These are phyloP conservation scores for Montipora efflorescens DNA, from an alignment of 64 coral and sea anemone genomes.

Conservation along the genomic window DNA sequence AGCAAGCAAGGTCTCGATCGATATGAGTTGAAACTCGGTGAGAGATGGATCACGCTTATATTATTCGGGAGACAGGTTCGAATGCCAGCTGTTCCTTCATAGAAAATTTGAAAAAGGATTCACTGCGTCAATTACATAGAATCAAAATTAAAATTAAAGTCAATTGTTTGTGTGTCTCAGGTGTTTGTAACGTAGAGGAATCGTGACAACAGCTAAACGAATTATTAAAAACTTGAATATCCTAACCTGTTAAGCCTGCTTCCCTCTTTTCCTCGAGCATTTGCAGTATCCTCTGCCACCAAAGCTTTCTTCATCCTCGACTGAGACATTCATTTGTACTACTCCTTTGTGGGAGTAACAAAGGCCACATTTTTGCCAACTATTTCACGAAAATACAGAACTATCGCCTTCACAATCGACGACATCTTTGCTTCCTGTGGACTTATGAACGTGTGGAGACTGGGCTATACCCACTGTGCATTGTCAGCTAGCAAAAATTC, in stretches of 20 bases:
- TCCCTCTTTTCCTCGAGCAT: conserved; percentile 48
- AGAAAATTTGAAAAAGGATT: neutral
- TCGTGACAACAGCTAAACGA: neutral
- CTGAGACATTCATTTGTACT: conserved; percentile 46
- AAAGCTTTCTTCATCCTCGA: conserved; percentile 52
- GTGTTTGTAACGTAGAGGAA: conserved; percentile 19
- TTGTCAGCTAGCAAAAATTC: neutral
- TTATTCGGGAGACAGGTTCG: neutral
- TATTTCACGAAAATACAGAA: conserved; percentile 50
- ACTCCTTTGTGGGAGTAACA: conserved; percentile 35
- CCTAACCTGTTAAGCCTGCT: conserved; percentile 52
- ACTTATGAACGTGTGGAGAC: conserved; percentile 6
- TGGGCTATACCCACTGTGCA: conserved; percentile 42
- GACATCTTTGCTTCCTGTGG: conserved; percentile 64
- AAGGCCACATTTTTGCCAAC: neutral
- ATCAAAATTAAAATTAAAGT: neutral
- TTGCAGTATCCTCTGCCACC: conserved; percentile 40
- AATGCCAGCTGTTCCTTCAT: neutral
- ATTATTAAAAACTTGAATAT: neutral
- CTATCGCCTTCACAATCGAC: conserved; percentile 31
- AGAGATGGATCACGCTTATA: neutral
- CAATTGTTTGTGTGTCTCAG: neutral
- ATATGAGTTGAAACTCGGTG: neutral
- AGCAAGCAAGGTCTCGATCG: neutral
- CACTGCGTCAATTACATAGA: neutral